Evolutionary conservation across 2,888 invertebrate species (phyloP).

Genomic region (Opisthograptis luteolata): DNA sequence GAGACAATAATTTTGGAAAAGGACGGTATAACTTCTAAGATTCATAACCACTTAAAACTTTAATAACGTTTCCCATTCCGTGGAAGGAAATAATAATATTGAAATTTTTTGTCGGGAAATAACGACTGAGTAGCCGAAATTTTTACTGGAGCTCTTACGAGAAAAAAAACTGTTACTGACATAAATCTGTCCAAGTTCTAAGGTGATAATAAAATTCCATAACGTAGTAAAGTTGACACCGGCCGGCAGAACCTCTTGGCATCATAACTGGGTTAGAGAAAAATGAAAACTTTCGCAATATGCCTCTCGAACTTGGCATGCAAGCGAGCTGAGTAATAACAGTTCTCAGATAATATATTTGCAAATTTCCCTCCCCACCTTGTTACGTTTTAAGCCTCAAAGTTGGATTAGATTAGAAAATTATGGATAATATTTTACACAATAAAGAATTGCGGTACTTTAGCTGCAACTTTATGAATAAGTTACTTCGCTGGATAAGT

Average conservation of each 20-base stretch:
- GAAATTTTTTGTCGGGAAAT: slow-evolving; percentile 15
- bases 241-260: slow-evolving; percentile 51
- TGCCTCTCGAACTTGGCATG: slow-evolving; percentile 60
- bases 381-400: slow-evolving; percentile 46
- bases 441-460: slow-evolving; percentile 32
- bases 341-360: slow-evolving; percentile 61
- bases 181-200: slow-evolving; percentile 54
- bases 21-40: slow-evolving; percentile 29
- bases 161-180: slow-evolving; percentile 11
- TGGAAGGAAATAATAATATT: slow-evolving; percentile 25
- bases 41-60: slow-evolving; percentile 34
- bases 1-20: slow-evolving; percentile 17
- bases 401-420: slow-evolving; percentile 50
- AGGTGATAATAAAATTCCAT: slow-evolving; percentile 64
- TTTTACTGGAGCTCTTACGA: slow-evolving; percentile 16
- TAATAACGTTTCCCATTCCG: slow-evolving; percentile 28
- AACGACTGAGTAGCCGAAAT: slow-evolving; percentile 1
- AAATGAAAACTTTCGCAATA: slow-evolving; percentile 80
- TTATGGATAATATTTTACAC: slow-evolving; percentile 40
- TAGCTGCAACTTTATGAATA: slow-evolving; percentile 26
- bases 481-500: slow-evolving; percentile 20
- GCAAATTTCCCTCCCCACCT: slow-evolving; percentile 53
- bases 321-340: slow-evolving; percentile 63
- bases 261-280: slow-evolving; percentile 76
- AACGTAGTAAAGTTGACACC: slow-evolving; percentile 58